A percentile compares a stretch with the other conserved stretches of the same genome.
phyloP scores from a whole-genome alignment of 1,140 invertebrate species.

The Scaptomyza montana region DNA sequence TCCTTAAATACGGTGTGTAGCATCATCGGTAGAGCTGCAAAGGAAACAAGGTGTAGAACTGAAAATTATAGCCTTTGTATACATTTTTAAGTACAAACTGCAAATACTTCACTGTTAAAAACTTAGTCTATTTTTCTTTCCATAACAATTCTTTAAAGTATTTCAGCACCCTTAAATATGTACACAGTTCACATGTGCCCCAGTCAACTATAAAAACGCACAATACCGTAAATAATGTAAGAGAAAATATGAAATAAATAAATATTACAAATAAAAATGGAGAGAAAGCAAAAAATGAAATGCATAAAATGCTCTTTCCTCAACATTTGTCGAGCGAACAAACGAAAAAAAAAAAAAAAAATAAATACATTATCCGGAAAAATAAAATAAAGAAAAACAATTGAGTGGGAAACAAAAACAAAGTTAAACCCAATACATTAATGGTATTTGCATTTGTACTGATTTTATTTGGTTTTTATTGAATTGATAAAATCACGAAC shows the following conservation, averaged over 20 bases:
- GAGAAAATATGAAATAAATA: slow-evolving; percentile 66
- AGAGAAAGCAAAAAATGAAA: slow-evolving; percentile 52
- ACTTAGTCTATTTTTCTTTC: neutral
- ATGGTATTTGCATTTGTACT: slow-evolving; percentile 83
- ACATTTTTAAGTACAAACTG: neutral
- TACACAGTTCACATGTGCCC: slow-evolving; percentile 32
- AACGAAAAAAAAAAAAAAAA: slow-evolving; percentile 36
- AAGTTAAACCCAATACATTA: slow-evolving; percentile 83
- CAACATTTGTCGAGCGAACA: neutral
- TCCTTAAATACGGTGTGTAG: too few relatives aligned
- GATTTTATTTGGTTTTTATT: slow-evolving; percentile 84
- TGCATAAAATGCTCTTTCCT: slow-evolving; percentile 43
- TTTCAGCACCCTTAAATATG: neutral
- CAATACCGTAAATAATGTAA: slow-evolving; percentile 67
- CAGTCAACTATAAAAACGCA: slow-evolving; percentile 69
- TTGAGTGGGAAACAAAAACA: slow-evolving; percentile 68
- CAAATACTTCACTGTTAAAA: neutral
- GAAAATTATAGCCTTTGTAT: too few relatives aligned
- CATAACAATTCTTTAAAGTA: slow-evolving; percentile 19
- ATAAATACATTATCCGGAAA: slow-evolving; percentile 1
- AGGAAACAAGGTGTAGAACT: too few relatives aligned
- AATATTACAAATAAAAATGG: slow-evolving; percentile 51
- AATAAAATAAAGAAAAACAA: slow-evolving; percentile 53
- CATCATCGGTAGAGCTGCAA: too few relatives aligned
- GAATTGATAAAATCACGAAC: slow-evolving; percentile 82